These are phyloP conservation scores for Scophthalmus maximus DNA, from an alignment of 2,113 vertebrate genomes.

Conservation along the genomic window DNA sequence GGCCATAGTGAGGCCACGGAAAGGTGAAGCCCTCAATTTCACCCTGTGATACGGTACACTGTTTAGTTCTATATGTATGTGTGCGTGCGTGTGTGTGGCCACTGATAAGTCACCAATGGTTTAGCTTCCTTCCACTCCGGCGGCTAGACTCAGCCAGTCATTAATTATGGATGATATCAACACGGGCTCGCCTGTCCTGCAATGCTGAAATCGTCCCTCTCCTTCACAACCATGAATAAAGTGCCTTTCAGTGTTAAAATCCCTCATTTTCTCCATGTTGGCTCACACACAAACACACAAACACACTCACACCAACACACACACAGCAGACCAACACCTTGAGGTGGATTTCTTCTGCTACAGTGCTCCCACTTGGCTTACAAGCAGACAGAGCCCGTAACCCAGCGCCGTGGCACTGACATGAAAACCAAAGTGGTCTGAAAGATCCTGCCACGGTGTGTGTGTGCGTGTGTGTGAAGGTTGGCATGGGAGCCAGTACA, in stretches of 20 bases:
- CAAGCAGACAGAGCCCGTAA: conserved; percentile 46
- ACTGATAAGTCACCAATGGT: conserved; percentile 56
- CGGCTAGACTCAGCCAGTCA: conserved; percentile 29
- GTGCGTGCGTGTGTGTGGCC: conserved; percentile 5
- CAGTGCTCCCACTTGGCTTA: conserved; percentile 58
- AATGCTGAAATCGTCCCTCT: conserved; percentile 52
- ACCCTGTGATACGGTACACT: conserved; percentile 46
- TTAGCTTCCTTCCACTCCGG: conserved; percentile 50
- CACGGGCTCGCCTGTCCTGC: conserved; percentile 47
- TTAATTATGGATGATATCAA: conserved; percentile 76
- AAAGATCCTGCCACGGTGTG: conserved; percentile 22
- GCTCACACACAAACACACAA: conserved; percentile 11
- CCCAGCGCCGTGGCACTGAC: conserved; percentile 58
- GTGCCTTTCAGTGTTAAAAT: conserved; percentile 73
- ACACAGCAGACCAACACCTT: conserved; percentile 28
- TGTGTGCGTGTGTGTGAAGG: not conserved
- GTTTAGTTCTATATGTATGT: conserved; percentile 3
- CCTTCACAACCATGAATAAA: conserved; percentile 69
- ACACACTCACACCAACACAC: conserved; percentile 20
- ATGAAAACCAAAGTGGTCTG: conserved; percentile 64
- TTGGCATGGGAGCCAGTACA: not conserved
- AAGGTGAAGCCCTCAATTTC: conserved; percentile 64
- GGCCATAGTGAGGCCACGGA: conserved; percentile 49
- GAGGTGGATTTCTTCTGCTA: conserved; percentile 56
- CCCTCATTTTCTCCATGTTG: conserved; percentile 31